Evolutionary conservation across 2,113 vertebrate species (phyloP).

Genomic region (Corydoras sp.): DNA sequence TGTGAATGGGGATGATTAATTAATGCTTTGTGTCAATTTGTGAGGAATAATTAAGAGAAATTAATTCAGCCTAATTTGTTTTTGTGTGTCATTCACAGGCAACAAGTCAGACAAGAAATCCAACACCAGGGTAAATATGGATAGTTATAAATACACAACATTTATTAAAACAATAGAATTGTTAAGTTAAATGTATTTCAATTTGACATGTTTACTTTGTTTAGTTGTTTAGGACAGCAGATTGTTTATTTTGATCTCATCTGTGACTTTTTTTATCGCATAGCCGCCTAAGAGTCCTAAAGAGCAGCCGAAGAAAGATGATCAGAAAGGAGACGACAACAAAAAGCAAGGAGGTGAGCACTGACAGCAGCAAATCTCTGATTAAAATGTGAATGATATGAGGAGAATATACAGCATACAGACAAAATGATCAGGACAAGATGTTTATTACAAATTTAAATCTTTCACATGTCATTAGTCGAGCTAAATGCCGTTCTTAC

Average conservation of each 20-base stretch:
- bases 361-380: constrained; percentile 15
- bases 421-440: not conserved
- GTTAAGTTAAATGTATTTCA: not conserved
- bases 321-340: constrained; percentile 75
- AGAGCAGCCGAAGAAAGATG: constrained; percentile 74
- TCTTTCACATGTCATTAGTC: constrained; percentile 49
- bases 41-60: too few species aligned
- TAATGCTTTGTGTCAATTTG: too few species aligned
- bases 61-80: too few species aligned
- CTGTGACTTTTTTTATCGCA: constrained; percentile 8
- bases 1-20: not conserved
- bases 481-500: constrained; percentile 53
- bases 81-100: constrained; percentile 51
- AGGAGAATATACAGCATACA: not conserved
- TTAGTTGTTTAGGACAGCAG: not conserved
- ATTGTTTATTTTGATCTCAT: not conserved
- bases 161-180: not conserved
- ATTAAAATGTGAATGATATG: not conserved
- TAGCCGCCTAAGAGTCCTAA: constrained; percentile 73
- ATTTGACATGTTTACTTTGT: not conserved
- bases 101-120: constrained; percentile 76
- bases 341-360: constrained; percentile 77
- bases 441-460: not conserved
- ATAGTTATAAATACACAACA: not conserved
- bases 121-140: constrained; percentile 64